Evolutionary conservation across 2,113 vertebrate species (phyloP).

Genomic region (Tichodroma muraria): DNA sequence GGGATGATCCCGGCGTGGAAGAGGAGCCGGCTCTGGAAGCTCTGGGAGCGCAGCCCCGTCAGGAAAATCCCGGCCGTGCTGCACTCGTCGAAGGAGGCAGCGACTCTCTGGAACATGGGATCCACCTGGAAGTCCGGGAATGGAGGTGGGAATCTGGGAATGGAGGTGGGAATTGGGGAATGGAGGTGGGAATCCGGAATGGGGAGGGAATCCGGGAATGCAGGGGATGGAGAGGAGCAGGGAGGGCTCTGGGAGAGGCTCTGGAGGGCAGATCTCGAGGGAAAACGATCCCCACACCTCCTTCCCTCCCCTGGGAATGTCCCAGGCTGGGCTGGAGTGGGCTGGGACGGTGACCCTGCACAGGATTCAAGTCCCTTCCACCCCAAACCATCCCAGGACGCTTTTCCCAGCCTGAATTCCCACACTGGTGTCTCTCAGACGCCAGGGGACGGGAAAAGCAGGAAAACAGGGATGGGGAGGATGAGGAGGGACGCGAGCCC

Average conservation of each 20-base stretch:
- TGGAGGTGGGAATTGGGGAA: conserved; percentile 40
- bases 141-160: background rate
- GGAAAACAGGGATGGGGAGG: background rate
- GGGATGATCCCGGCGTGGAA: conserved; percentile 77
- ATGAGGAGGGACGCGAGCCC: too few species aligned
- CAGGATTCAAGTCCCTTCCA: background rate
- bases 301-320: too few species aligned
- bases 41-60: conserved; percentile 73
- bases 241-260: too few species aligned
- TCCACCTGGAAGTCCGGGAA: conserved; percentile 13
- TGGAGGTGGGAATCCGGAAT: background rate
- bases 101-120: conserved; percentile 89
- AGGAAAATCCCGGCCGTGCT: conserved; percentile 86
- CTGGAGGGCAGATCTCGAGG: too few species aligned
- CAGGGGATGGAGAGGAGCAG: background rate
- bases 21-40: conserved; percentile 77
- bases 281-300: too few species aligned
- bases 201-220: too few species aligned
- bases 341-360: too few species aligned
- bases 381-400: background rate
- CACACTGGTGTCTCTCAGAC: too few species aligned
- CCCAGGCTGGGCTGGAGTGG: too few species aligned
- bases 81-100: conserved; percentile 86
- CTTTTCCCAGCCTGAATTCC: background rate
- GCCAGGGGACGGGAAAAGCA: background rate